Percentiles rank a stretch among this genome's conserved stretches.
These are phyloP conservation scores for Leucophenga montana DNA, from an alignment of 2,888 invertebrate genomes.

Conservation along the genomic window DNA sequence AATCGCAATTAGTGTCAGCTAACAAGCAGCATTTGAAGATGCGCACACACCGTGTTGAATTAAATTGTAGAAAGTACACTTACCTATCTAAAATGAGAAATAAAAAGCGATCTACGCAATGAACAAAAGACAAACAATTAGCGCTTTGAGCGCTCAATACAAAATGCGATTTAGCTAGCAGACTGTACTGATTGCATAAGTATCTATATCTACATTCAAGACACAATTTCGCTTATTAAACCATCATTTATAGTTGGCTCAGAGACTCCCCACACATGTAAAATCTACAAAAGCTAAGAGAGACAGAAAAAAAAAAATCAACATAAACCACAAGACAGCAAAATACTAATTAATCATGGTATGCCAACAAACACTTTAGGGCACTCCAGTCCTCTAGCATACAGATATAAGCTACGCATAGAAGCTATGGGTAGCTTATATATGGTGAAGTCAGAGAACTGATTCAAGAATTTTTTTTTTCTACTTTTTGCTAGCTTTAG, in stretches of 20 bases:
- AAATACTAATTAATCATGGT: slow-evolving; percentile 57
- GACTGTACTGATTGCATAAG: no score
- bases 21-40: slow-evolving; percentile 15
- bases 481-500: slow-evolving; percentile 19
- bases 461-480: slow-evolving; percentile 12
- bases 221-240: slow-evolving; percentile 58
- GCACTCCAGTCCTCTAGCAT: slow-evolving; percentile 16
- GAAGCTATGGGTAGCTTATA: no score
- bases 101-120: slow-evolving; percentile 19
- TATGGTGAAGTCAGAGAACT: no score
- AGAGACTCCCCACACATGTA: slow-evolving; percentile 22
- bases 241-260: slow-evolving; percentile 43
- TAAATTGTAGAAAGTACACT: neutral
- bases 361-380: slow-evolving; percentile 33
- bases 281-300: slow-evolving; percentile 16
- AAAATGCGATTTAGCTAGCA: slow-evolving; percentile 55
- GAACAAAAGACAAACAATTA: slow-evolving; percentile 59
- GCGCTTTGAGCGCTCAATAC: slow-evolving; percentile 36
- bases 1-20: slow-evolving; percentile 7
- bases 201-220: slow-evolving; percentile 47
- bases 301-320: slow-evolving; percentile 29
- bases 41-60: neutral
- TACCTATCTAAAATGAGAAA: slow-evolving; percentile 13
- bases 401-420: neutral
- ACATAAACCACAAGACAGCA: slow-evolving; percentile 40